These are phyloP conservation scores for Solenodon paradoxus DNA, from an alignment of 2,113 vertebrate genomes.

Conservation along the genomic window DNA sequence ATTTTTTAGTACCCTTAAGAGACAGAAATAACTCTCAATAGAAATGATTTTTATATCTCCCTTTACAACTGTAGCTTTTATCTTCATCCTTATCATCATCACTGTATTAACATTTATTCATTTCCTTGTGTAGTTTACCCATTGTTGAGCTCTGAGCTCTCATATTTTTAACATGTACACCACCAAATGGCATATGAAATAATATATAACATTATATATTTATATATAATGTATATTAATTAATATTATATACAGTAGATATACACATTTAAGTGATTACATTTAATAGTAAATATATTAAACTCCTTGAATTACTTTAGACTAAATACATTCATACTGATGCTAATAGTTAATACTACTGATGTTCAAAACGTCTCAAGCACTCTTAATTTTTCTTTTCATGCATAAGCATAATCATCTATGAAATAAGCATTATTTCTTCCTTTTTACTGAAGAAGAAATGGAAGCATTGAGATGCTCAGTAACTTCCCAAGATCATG, in stretches of 20 bases:
- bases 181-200: not conserved
- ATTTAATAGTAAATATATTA: not conserved
- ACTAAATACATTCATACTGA: not conserved
- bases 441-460: not conserved
- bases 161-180: not conserved
- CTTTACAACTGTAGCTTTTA: not conserved
- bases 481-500: not conserved
- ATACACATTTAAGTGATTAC: not conserved
- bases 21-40: not conserved
- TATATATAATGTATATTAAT: not conserved
- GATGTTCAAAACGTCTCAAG: not conserved
- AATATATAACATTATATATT: not conserved
- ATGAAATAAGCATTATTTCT: not conserved
- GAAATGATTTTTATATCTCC: not conserved
- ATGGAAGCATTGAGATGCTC: not conserved
- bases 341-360: not conserved
- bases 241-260: not conserved
- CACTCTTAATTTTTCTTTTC: not conserved
- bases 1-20: not conserved
- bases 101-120: not conserved
- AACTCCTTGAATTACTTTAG: not conserved
- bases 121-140: not conserved
- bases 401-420: not conserved
- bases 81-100: not conserved
- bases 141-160: not conserved